Evolutionary conservation across 1,140 invertebrate genomes (phyloP), one percentile per base, ranked within the genome.

Genomic region (Rhopalosiphum padi): DNA sequence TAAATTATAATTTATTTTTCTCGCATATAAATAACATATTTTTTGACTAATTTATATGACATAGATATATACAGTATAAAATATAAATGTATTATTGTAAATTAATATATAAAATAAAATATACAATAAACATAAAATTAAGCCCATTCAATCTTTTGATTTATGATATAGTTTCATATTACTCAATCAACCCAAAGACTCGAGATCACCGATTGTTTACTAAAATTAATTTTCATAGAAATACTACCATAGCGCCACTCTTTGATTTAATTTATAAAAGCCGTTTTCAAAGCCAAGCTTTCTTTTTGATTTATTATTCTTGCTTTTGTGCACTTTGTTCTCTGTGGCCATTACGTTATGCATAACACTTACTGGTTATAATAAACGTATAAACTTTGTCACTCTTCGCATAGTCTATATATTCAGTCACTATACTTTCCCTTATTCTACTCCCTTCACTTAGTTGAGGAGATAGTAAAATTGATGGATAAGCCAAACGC

Each of bases 401-500:
- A 9, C 48, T 55, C 11, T 55, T 23, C n/a, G 21, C n/a, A 35
- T 35, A 51, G n/a, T 55, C 53, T 90, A 37, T n/a, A 37, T 11
- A 48, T 11, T 89, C 15, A 37, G n/a, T 18, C 15, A 30, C 37
- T 46, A 53, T 43, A 30, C 25, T 46, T 46, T 77, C 1, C 53
- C 8, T 41, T 37, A 30, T 60, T 90, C 25, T 30, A 11, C 53
- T 41, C 35, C 7, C 21, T 60, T 37, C 15, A 25, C 35, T 68
- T 23, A 30, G 21, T 43, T 21, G 8, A 91, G 25, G 46, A 91
- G 22, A 77, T 37, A 43, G 55, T 91, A 77, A 91, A 91, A 91
- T 91, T 91, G 90, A 91, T 91, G 55, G 90, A 91, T 91, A 91
- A 25, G 30, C 37, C 41, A 77, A 77, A 91, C 55, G 55, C 55